Evolutionary conservation across 2,113 vertebrate genomes (phyloP).

Genomic region (Eleginops maclovinus): DNA sequence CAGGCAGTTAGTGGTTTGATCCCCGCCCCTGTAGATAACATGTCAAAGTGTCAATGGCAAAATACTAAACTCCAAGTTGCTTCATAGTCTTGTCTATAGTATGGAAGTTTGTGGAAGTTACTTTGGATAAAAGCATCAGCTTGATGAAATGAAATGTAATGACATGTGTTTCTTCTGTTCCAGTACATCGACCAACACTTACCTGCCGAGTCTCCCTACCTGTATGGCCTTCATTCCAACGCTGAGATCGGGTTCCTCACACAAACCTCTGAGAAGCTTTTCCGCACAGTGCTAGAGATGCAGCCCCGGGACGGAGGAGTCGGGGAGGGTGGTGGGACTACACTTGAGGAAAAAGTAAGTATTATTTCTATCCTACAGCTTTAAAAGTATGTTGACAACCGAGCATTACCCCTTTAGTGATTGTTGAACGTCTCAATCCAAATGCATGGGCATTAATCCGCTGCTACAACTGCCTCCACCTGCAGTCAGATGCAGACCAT

Average conservation of each 20-base stretch:
- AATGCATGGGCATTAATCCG: neutral
- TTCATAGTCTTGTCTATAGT: too few species aligned
- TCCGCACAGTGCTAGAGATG: constrained; percentile 91
- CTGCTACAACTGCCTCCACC: neutral
- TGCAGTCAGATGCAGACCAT: neutral
- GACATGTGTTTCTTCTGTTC: constrained; percentile 19
- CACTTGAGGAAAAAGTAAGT: constrained; percentile 90
- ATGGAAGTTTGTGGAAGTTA: too few species aligned
- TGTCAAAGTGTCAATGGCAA: too few species aligned
- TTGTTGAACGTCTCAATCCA: neutral
- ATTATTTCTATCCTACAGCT: neutral
- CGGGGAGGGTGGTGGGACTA: constrained; percentile 74
- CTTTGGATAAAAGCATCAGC: too few species aligned
- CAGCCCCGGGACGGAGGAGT: constrained; percentile 86
- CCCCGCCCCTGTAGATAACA: too few species aligned
- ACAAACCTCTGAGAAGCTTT: constrained; percentile 92
- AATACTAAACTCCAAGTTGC: too few species aligned
- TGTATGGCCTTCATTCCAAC: constrained; percentile 96
- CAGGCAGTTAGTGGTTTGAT: too few species aligned
- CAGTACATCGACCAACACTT: constrained; percentile 92
- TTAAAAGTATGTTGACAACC: neutral
- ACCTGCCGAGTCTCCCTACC: constrained; percentile 91
- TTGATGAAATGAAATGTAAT: too few species aligned
- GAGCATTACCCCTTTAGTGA: neutral
- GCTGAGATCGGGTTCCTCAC: constrained; percentile 96